Conservation (phyloP, 2,888 invertebrate genomes). For the Malthinus flaveolus region DNA sequence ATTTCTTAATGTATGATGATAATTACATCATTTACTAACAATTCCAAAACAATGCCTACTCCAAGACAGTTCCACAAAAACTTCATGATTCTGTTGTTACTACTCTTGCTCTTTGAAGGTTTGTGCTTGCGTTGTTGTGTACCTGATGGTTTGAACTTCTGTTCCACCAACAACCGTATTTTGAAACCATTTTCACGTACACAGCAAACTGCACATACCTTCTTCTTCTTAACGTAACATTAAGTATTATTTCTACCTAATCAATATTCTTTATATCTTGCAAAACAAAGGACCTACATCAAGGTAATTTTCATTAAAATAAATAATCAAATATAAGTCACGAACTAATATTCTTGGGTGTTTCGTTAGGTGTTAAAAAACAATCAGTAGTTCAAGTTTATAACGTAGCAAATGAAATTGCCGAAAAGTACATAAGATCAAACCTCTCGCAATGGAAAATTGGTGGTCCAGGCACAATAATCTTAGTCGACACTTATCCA, state of each 20-base stretch:
- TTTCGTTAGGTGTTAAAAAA: slow-evolving; percentile 60
- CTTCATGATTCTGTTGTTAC: too few species aligned
- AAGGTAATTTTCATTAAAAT: neutral
- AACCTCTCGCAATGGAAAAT: slow-evolving; percentile 58
- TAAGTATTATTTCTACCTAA: neutral
- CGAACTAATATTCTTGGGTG: neutral
- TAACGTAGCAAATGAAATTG: slow-evolving; percentile 60
- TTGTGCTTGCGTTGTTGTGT: too few species aligned
- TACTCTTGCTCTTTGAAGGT: too few species aligned
- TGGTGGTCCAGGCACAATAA: slow-evolving; percentile 63
- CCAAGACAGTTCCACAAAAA: too few species aligned
- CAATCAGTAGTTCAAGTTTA: slow-evolving; percentile 62
- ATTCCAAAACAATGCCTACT: too few species aligned
- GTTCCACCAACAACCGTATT: too few species aligned
- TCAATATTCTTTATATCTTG: neutral
- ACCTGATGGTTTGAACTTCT: too few species aligned
- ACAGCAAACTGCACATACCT: neutral
- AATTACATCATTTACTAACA: too few species aligned
- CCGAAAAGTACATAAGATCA: slow-evolving; percentile 54
- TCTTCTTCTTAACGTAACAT: neutral
- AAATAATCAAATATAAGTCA: neutral
- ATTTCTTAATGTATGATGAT: too few species aligned
- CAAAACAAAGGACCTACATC: neutral
- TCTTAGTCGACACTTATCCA: slow-evolving; percentile 69
- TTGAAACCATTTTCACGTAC: too few species aligned